phyloP scores from a whole-genome alignment of 2,113 vertebrate species.

The Turdus rufiventris region DNA sequence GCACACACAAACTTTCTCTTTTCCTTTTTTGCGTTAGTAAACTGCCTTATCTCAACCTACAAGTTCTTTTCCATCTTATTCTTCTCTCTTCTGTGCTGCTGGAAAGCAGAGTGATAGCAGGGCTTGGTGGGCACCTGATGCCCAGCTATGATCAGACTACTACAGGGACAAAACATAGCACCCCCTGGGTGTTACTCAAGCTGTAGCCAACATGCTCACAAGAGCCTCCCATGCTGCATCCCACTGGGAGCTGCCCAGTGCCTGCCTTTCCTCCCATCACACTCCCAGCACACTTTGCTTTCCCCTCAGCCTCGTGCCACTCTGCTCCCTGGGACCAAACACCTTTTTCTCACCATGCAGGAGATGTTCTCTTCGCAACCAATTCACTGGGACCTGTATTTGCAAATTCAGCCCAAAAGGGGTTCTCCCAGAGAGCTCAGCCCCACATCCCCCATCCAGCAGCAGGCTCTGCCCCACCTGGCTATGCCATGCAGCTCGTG shows the following conservation, averaged over 20 bases:
- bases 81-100: background rate
- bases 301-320: background rate
- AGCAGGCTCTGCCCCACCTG: background rate
- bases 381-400: background rate
- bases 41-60: background rate
- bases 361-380: background rate
- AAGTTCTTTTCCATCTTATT: background rate
- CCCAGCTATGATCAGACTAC: background rate
- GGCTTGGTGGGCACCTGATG: background rate
- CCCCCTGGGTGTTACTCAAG: rapidly evolving
- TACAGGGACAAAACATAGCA: background rate
- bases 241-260: background rate
- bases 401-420: background rate
- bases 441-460: background rate
- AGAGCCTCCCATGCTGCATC: rapidly evolving
- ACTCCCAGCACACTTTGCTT: rapidly evolving
- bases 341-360: background rate
- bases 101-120: background rate
- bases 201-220: background rate
- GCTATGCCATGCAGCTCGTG: background rate
- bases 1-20: background rate
- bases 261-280: background rate
- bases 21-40: background rate
- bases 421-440: background rate
- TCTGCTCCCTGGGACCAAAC: background rate